Evolutionary conservation across 2,797 vertebrate genomes (phyloP).

Genomic region (Hyperoplus immaculatus): DNA sequence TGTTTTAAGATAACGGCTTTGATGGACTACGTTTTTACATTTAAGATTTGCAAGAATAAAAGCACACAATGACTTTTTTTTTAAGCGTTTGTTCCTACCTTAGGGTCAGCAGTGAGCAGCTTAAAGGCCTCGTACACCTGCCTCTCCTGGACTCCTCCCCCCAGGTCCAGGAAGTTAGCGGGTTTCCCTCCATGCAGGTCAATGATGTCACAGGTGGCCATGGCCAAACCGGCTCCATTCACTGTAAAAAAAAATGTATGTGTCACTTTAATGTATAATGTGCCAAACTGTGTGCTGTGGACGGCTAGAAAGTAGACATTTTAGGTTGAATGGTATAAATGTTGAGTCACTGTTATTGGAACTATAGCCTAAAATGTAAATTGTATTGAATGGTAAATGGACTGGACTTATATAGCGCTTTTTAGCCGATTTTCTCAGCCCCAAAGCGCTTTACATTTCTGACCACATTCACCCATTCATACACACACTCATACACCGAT

Average conservation of each 20-base stretch:
- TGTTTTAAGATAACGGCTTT: conserved; percentile 8
- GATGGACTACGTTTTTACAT: not conserved
- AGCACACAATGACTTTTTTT: not conserved
- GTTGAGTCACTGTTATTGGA: not conserved
- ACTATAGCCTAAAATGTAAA: not conserved
- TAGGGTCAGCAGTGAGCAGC: conserved; percentile 95
- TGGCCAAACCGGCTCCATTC: conserved; percentile 97
- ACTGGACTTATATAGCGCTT: too few relatives aligned
- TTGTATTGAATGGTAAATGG: not conserved
- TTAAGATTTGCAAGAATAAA: not conserved
- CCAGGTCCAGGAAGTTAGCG: conserved; percentile 98
- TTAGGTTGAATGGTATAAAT: not conserved
- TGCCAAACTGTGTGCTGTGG: not conserved
- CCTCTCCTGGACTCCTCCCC: conserved; percentile 95
- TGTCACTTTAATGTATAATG: not conserved
- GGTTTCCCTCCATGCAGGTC: conserved; percentile 96
- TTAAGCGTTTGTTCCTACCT: conserved; percentile 84
- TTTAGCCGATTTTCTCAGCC: too few relatives aligned
- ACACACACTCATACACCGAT: too few relatives aligned
- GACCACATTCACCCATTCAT: too few relatives aligned
- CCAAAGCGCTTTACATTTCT: too few relatives aligned
- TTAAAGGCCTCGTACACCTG: conserved; percentile 99
- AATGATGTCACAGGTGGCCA: conserved; percentile 99
- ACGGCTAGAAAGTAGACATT: not conserved
- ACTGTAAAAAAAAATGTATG: conserved; percentile 80